Conservation (phyloP, 2,797 vertebrate species). For the Merluccius polli region DNA sequence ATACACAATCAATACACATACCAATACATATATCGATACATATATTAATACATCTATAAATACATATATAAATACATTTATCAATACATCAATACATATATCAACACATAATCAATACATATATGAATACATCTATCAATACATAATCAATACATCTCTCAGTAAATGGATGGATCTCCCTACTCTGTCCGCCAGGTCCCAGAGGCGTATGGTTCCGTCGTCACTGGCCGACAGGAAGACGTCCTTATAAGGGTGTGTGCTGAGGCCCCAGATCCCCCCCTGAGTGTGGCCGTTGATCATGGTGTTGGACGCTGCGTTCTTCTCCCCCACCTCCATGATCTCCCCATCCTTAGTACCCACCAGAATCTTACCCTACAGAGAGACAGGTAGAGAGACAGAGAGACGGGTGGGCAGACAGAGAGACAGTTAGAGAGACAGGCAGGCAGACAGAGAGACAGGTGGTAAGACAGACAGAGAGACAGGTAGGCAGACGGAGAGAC, state of each 20-base stretch:
- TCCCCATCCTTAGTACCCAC: constrained; percentile 96
- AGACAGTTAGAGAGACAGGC: no score
- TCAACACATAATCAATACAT: neutral
- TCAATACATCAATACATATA: no score
- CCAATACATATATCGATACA: neutral
- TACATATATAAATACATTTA: no score
- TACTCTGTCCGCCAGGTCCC: constrained; percentile 94
- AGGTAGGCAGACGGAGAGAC: no score
- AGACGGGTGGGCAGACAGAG: neutral
- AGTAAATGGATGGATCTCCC: neutral
- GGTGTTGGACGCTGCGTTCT: constrained; percentile 94
- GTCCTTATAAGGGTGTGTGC: constrained; percentile 90
- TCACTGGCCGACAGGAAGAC: constrained; percentile 92
- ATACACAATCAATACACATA: neutral
- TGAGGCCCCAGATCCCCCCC: constrained; percentile 93
- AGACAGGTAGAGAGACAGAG: neutral
- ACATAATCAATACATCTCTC: neutral
- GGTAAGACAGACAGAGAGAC: no score
- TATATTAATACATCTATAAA: neutral
- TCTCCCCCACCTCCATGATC: constrained; percentile 96
- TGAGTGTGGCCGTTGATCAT: constrained; percentile 93
- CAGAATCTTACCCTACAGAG: constrained; percentile 90
- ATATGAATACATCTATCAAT: neutral
- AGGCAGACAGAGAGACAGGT: no score
- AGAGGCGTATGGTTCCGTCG: constrained; percentile 90